Conservation (phyloP, 2,113 vertebrate species). For the Amblyopsis rosae region DNA sequence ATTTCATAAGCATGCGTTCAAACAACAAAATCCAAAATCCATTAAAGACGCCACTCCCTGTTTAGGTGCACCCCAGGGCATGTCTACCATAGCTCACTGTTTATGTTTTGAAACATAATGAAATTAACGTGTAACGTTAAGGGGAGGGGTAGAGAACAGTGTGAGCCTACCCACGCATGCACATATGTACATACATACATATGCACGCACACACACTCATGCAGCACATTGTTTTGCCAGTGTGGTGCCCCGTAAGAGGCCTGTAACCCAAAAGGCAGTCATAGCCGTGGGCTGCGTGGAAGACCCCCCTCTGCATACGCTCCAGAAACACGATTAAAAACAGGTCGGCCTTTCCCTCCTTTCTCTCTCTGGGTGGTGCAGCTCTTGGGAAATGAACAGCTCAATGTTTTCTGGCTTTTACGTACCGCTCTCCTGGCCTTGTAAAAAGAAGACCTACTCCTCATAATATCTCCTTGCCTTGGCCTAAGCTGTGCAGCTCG, state of each 20-base stretch:
- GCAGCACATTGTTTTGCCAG: slow-evolving; percentile 44
- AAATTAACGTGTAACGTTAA: too few relatives aligned
- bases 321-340: slow-evolving; percentile 65
- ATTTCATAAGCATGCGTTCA: slow-evolving; percentile 18
- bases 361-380: slow-evolving; percentile 34
- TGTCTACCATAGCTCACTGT: too few relatives aligned
- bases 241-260: slow-evolving; percentile 59
- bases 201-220: slow-evolving; percentile 21
- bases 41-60: too few relatives aligned
- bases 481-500: slow-evolving; percentile 11
- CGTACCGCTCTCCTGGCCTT: slow-evolving; percentile 31
- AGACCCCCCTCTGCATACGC: slow-evolving; percentile 50
- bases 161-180: too few relatives aligned
- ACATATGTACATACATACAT: too few relatives aligned
- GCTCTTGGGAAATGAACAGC: slow-evolving; percentile 44
- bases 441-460: slow-evolving; percentile 52
- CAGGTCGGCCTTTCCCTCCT: slow-evolving; percentile 1
- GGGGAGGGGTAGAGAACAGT: too few relatives aligned
- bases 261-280: slow-evolving; percentile 52
- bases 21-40: not conserved
- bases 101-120: too few relatives aligned
- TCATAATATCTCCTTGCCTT: slow-evolving; percentile 29
- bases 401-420: slow-evolving; percentile 43
- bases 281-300: slow-evolving; percentile 26
- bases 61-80: too few relatives aligned